These are phyloP conservation scores for Porites lutea DNA, from an alignment of 64 coral and sea anemone genomes.

Conservation along the genomic window DNA sequence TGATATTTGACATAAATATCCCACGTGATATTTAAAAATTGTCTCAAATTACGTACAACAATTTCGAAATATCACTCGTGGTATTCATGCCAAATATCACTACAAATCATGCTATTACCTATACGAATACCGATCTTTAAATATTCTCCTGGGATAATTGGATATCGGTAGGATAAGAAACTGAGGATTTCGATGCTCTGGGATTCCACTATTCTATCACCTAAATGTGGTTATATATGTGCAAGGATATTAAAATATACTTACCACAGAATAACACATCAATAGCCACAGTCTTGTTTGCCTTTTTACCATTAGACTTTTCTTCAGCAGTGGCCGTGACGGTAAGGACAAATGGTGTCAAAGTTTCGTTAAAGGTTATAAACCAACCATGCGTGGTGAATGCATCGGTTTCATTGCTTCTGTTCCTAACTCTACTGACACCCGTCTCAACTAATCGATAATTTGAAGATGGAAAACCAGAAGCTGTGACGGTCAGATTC, in stretches of 20 bases:
- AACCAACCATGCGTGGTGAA: neutral
- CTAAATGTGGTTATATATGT: no score
- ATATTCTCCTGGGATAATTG: no score
- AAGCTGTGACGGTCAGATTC: conserved; percentile 1
- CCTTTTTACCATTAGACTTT: conserved; percentile 48
- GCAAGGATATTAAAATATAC: neutral
- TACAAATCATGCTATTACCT: no score
- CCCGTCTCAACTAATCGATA: conserved; percentile 27
- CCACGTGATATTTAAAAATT: no score
- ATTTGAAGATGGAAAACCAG: conserved; percentile 34
- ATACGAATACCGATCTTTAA: no score
- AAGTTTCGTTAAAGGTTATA: neutral
- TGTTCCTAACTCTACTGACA: neutral
- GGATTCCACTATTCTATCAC: no score
- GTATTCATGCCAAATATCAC: no score
- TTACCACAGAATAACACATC: conserved; percentile 42
- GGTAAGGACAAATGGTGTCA: conserved; percentile 47
- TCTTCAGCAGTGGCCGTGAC: conserved; percentile 36
- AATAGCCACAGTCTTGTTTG: neutral
- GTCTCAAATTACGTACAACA: no score
- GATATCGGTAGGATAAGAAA: no score
- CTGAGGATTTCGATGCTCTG: no score
- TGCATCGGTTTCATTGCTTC: neutral
- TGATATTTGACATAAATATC: no score
- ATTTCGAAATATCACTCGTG: no score